Evolutionary conservation across 2,888 invertebrate genomes (phyloP).

Genomic region (Crioceris asparagi): DNA sequence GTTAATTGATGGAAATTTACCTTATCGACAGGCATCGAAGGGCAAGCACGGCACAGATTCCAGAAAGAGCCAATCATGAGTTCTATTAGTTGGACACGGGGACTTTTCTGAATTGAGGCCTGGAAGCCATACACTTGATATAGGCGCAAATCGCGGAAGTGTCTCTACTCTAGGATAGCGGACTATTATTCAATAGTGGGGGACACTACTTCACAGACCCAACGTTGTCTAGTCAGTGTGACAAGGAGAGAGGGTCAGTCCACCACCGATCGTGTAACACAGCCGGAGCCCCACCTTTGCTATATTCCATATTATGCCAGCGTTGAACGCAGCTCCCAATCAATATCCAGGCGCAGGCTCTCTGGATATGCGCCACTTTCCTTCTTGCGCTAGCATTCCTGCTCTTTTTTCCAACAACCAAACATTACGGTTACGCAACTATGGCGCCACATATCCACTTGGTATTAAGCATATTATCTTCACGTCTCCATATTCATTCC

Average conservation of each 20-base stretch:
- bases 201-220: constrained; percentile 11
- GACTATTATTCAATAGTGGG: constrained; percentile 9
- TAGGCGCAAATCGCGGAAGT: constrained; percentile 16
- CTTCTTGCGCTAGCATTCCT: constrained; percentile 9
- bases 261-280: constrained; percentile 19
- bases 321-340: constrained; percentile 20
- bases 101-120: constrained; percentile 18
- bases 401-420: constrained; percentile 9
- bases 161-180: too few relatives aligned
- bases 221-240: constrained; percentile 12
- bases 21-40: constrained; percentile 94
- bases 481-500: background rate
- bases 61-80: constrained; percentile 95
- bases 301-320: constrained; percentile 23
- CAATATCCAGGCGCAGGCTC: constrained; percentile 32
- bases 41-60: constrained; percentile 94
- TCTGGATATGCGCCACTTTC: constrained; percentile 18
- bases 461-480: constrained; percentile 7
- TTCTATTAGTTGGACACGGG: constrained; percentile 30
- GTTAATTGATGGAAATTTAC: constrained; percentile 39
- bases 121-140: constrained; percentile 27
- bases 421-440: constrained; percentile 13
- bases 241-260: constrained; percentile 13
- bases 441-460: constrained; percentile 12
- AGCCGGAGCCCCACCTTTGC: constrained; percentile 31